These are phyloP conservation scores for Chloropsis cyanopogon DNA, from an alignment of 2,113 vertebrate species.

Conservation along the genomic window DNA sequence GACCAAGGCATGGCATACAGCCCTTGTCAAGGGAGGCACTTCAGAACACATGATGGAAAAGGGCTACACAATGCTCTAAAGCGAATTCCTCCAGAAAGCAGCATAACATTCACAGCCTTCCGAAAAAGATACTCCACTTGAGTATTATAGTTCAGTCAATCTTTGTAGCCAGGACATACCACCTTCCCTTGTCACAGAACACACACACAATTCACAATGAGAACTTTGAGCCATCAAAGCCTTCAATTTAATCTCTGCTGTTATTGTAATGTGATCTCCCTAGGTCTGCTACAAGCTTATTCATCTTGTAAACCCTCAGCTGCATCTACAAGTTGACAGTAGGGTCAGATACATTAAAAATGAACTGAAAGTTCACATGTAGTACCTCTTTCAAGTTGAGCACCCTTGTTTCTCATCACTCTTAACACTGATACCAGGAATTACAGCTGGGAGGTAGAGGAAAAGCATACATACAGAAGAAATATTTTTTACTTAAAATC, in stretches of 20 bases:
- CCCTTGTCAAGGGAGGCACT: neutral
- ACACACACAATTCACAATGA: neutral
- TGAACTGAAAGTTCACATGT: fast-evolving
- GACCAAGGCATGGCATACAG: neutral
- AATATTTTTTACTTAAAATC: neutral
- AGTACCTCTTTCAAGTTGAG: neutral
- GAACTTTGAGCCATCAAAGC: neutral
- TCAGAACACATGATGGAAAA: neutral
- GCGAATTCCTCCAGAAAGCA: neutral
- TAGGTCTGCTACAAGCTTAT: neutral
- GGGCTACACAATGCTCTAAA: neutral
- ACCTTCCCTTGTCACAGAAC: neutral
- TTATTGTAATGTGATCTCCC: fast-evolving
- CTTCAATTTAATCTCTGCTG: neutral
- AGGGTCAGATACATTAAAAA: neutral
- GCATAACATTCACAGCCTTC: neutral
- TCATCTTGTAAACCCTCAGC: neutral
- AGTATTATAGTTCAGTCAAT: neutral
- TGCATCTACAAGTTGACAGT: neutral
- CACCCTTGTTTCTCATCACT: neutral
- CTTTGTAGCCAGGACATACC: neutral
- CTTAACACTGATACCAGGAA: neutral
- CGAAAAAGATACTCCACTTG: neutral
- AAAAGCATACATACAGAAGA: fast-evolving
- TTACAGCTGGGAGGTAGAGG: neutral